Evolutionary conservation across 1,140 invertebrate genomes (phyloP).

Genomic region (Aphaenogaster ashmeadi): DNA sequence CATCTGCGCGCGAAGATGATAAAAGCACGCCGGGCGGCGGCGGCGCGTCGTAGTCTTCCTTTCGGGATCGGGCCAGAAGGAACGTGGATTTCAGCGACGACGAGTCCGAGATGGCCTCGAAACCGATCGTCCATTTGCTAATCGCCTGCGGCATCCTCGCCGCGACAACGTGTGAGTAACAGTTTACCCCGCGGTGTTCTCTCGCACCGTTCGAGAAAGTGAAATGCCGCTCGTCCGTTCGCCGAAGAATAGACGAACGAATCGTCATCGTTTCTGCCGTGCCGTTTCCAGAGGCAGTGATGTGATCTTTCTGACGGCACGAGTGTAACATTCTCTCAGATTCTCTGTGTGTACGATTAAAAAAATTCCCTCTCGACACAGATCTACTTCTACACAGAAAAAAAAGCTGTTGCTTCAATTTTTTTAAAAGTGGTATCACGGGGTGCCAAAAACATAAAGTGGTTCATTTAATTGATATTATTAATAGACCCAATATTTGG

Average conservation of each 20-base stretch:
- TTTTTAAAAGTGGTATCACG: too few relatives aligned
- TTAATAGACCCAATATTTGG: too few relatives aligned
- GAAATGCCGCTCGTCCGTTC: slow-evolving; percentile 50
- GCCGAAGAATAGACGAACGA: not conserved
- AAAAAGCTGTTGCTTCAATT: too few relatives aligned
- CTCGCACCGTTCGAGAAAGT: slow-evolving; percentile 68
- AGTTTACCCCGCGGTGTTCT: slow-evolving; percentile 17
- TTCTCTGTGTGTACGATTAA: not conserved
- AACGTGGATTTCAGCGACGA: slow-evolving; percentile 33
- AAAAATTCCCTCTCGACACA: not conserved
- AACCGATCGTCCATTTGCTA: slow-evolving; percentile 66
- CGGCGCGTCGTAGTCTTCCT: slow-evolving; percentile 77
- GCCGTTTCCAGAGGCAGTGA: not conserved
- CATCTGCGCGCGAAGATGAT: slow-evolving; percentile 76
- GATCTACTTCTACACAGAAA: not conserved
- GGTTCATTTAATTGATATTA: too few relatives aligned
- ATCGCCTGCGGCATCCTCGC: slow-evolving; percentile 70
- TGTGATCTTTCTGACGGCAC: not conserved
- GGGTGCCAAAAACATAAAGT: too few relatives aligned
- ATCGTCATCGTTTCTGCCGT: not conserved
- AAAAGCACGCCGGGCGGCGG: slow-evolving; percentile 79
- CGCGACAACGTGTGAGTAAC: slow-evolving; percentile 71
- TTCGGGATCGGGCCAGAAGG: slow-evolving; percentile 73
- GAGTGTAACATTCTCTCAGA: not conserved
- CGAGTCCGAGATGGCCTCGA: slow-evolving; percentile 63